Evolutionary conservation across 2,797 vertebrate species (phyloP).

Genomic region (Rhabdomys pumilio): DNA sequence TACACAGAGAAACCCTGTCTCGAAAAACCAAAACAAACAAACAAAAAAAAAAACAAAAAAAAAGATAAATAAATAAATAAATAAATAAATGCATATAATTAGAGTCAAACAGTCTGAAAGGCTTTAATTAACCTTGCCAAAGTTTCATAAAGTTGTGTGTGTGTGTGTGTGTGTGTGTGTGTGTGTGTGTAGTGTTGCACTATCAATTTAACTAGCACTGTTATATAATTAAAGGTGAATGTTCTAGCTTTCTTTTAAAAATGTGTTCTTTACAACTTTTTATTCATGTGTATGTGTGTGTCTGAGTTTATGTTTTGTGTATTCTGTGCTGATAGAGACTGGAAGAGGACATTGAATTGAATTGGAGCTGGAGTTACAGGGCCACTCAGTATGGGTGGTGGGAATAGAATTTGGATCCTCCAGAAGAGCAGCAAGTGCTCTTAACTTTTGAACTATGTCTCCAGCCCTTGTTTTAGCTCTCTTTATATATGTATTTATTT

Average conservation of each 20-base stretch:
- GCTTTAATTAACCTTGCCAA: neutral
- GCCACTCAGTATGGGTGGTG: neutral
- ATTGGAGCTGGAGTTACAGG: neutral
- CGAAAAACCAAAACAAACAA: no score
- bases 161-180: neutral
- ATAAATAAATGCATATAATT: neutral
- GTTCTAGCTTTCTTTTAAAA: slow-evolving; percentile 43
- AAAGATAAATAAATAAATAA: no score
- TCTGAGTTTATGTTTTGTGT: neutral
- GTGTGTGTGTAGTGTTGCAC: neutral
- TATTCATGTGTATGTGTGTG: neutral
- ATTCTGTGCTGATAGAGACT: neutral
- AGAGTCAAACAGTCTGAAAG: slow-evolving; percentile 7
- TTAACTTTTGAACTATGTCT: neutral
- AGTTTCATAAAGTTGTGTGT: slow-evolving; percentile 20
- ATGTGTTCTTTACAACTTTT: neutral
- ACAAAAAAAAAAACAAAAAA: no score
- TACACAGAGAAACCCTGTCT: no score
- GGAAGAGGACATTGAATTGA: neutral
- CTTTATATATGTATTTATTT: neutral
- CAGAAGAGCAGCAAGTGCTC: neutral
- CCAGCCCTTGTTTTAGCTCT: neutral
- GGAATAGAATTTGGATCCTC: neutral
- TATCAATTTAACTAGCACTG: neutral
- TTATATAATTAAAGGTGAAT: neutral